Conservation (phyloP, 2,797 vertebrate species). For the Xiphophorus birchmanni region DNA sequence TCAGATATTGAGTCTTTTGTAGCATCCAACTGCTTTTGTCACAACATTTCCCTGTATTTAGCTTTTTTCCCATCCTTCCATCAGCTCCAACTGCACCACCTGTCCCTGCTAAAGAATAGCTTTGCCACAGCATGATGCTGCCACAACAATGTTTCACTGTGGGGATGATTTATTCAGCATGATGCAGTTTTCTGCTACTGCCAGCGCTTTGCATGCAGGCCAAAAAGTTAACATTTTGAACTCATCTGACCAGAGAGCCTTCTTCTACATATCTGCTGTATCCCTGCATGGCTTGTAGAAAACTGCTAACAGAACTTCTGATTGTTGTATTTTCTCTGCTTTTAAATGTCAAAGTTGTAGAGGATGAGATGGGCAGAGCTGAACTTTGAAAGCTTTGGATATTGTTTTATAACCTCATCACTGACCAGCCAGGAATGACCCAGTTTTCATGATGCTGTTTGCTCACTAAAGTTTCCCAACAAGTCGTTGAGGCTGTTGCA, state of each 20-base stretch:
- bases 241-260: background rate
- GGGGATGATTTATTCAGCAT: background rate
- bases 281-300: background rate
- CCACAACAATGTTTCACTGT: background rate
- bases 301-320: background rate
- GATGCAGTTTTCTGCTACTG: background rate
- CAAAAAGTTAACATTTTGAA: background rate
- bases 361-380: background rate
- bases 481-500: background rate
- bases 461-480: background rate
- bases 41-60: background rate
- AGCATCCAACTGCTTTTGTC: background rate
- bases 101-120: background rate
- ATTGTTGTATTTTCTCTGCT: background rate
- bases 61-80: background rate
- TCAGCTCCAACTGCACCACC: background rate
- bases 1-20: background rate
- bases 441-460: background rate
- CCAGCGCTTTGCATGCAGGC: background rate
- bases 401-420: background rate
- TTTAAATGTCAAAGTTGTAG: no score
- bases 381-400: background rate
- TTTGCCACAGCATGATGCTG: no score
- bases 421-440: background rate
- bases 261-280: background rate